These are phyloP conservation scores for Misgurnus anguillicaudatus DNA, from an alignment of 2,113 vertebrate species.

Conservation along the genomic window DNA sequence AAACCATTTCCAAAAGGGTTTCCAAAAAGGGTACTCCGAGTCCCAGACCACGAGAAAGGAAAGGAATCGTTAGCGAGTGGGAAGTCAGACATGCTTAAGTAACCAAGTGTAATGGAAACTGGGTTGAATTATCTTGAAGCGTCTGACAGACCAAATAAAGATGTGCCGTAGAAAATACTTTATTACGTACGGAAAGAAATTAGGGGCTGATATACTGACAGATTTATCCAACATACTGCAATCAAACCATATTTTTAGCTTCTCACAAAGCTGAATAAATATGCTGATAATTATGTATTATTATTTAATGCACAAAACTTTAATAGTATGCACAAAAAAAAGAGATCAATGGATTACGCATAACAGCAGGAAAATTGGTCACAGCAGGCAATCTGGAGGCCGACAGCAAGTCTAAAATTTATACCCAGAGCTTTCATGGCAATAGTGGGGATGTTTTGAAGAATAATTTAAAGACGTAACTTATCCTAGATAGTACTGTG, in stretches of 20 bases:
- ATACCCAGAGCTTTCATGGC: constrained; percentile 9
- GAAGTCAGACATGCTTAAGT: constrained; percentile 11
- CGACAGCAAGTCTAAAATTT: constrained; percentile 3
- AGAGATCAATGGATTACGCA: neutral
- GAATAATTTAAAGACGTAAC: neutral
- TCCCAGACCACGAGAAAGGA: constrained; percentile 7
- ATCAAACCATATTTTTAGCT: too few relatives aligned
- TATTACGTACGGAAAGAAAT: neutral
- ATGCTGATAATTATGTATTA: too few relatives aligned
- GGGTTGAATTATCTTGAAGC: constrained; percentile 5
- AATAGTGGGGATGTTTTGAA: neutral
- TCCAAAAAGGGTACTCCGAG: neutral
- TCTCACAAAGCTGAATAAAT: too few relatives aligned
- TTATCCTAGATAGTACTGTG: too few relatives aligned
- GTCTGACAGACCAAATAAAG: neutral
- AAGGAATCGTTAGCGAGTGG: neutral
- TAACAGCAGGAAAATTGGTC: constrained; percentile 1
- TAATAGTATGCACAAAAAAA: neutral
- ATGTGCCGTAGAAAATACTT: neutral
- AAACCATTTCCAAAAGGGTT: neutral
- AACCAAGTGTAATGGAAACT: constrained; percentile 19
- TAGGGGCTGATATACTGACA: constrained; percentile 20
- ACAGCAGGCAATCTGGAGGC: neutral
- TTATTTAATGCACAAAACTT: neutral
- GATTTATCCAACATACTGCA: too few relatives aligned